These are phyloP conservation scores for Catharus ustulatus DNA, from an alignment of 2,797 vertebrate genomes.

Conservation along the genomic window DNA sequence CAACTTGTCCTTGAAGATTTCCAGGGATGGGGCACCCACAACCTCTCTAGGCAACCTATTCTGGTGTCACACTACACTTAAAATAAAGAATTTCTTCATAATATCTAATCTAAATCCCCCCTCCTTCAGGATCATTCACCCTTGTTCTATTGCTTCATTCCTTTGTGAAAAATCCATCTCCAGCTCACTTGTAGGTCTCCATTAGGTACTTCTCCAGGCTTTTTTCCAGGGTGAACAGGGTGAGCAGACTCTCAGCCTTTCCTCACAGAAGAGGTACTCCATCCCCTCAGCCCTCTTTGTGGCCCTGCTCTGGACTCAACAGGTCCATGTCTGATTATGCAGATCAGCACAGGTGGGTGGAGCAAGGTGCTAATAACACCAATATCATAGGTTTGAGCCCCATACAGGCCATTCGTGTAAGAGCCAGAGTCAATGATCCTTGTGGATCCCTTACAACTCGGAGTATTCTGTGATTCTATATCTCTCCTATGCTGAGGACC, in stretches of 20 bases:
- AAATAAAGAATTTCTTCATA: background rate
- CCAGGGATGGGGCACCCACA: background rate
- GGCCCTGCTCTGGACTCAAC: background rate
- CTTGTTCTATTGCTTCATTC: background rate
- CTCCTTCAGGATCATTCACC: background rate
- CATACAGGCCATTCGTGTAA: background rate
- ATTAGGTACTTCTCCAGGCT: background rate
- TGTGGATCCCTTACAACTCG: background rate
- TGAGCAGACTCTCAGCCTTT: background rate
- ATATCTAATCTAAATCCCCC: background rate
- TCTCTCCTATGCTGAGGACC: background rate
- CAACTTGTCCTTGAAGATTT: background rate
- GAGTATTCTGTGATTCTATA: background rate
- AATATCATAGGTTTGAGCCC: background rate
- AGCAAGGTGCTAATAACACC: background rate
- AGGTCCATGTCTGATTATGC: background rate
- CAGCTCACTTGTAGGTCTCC: background rate
- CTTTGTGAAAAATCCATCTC: background rate
- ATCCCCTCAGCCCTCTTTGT: background rate
- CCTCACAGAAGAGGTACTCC: background rate
- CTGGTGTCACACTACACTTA: background rate
- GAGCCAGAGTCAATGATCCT: fast-evolving
- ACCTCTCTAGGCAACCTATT: background rate
- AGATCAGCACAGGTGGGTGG: background rate
- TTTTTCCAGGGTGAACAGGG: background rate